Base-by-base conservation (phyloP, 1,140 invertebrate species). In the Dendroctonus ponderosae region DNA sequence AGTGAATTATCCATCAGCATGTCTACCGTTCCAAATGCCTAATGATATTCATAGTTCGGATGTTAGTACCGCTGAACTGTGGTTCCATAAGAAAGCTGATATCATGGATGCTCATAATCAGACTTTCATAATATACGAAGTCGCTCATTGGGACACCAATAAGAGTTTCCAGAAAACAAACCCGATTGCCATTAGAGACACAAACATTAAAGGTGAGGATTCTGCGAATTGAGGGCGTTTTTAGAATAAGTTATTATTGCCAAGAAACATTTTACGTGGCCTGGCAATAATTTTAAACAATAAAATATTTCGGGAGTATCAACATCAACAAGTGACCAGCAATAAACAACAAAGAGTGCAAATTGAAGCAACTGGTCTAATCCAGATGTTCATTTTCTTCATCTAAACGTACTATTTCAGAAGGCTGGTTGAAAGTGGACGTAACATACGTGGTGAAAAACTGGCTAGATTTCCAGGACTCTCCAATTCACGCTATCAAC, bases 381-480 rank as follows among this genome's bases (percentile, higher is more conserved):
- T 26, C 26, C 26, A 26, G 26, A 26, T 26, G 26, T 26, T 26
- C 26, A 26, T 46, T 46, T 46, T 46, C 44, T 46, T 12, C 9
- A 11, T 11, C 12, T 46, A 14, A 46, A 14, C 12, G 44, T 51
- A 51, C 49, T 64, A 66, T 80, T 81, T 42, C 78, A 88, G 90
- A 91, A 71, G 90, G 89, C 11, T 93, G 91, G 91, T 84, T 92
- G 61, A 86, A 89, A 66, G 85, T 91, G 42, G 88, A 92, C 69
- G 83, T 92, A 1, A 86, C 86, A 5, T 88, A 86, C 79, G 85
- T 87, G 0, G 84, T 90, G 5, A 82, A 85, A 41, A 86, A 86
- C 49, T 92, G 91, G 91, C 78, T 92, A 9, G 83, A 88, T 44
- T 85, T 82, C 48, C 80, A 84, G 57, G 81, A 86, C 70, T 75